These are phyloP conservation scores for Pseudomyrmex concolor DNA, from an alignment of 1,140 invertebrate species.

Conservation along the genomic window DNA sequence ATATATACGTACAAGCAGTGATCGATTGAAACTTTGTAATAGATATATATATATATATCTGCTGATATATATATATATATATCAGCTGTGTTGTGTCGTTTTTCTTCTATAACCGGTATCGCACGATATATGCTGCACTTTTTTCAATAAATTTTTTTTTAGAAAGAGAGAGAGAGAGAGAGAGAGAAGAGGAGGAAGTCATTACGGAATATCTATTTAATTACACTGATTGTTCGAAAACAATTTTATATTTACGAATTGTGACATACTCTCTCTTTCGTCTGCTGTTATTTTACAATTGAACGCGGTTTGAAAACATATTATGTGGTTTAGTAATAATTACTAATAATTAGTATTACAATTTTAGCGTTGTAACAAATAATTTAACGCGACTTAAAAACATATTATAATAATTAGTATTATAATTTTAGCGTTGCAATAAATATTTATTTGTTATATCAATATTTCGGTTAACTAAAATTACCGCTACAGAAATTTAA, in stretches of 20 bases:
- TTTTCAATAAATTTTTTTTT: background rate
- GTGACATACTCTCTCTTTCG: background rate
- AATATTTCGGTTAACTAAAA: too few species aligned
- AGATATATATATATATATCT: background rate
- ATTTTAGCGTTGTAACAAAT: background rate
- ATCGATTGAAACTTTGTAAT: constrained; percentile 43
- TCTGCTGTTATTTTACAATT: background rate
- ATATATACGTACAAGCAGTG: background rate
- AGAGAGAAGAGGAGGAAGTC: background rate
- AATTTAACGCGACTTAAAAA: too few species aligned
- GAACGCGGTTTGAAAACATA: too few species aligned
- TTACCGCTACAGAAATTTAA: too few species aligned
- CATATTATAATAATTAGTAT: background rate
- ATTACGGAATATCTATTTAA: background rate
- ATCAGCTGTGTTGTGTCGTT: background rate
- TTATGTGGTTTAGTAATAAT: too few species aligned
- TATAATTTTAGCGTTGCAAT: background rate
- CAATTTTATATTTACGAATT: background rate
- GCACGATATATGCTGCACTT: background rate
- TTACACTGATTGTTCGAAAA: background rate
- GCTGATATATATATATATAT: background rate
- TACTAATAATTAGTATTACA: too few species aligned
- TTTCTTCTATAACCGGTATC: background rate
- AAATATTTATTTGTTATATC: background rate
- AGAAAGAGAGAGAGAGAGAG: too few species aligned